phyloP scores from a whole-genome alignment of 1,140 invertebrate species.

The Eciton burchellii region DNA sequence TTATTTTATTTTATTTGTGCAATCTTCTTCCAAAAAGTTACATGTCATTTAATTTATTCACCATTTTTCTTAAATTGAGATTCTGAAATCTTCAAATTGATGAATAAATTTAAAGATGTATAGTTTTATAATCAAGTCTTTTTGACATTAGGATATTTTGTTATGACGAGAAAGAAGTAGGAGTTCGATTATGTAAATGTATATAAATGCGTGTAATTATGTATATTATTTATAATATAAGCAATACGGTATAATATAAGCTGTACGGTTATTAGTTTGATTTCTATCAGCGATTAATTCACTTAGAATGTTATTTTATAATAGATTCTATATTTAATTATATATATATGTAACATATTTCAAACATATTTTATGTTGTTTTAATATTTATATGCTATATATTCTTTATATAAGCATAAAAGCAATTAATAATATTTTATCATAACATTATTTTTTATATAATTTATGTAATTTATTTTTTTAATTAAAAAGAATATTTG shows the following conservation, averaged over 20 bases:
- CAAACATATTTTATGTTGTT: too few species aligned
- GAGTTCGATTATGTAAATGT: neutral
- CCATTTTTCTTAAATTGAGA: too few species aligned
- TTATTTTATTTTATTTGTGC: neutral
- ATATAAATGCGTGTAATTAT: neutral
- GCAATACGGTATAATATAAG: neutral
- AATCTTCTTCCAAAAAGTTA: neutral
- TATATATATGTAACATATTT: neutral
- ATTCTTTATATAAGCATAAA: slow-evolving; percentile 7
- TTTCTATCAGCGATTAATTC: neutral
- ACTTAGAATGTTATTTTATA: neutral
- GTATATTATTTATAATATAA: neutral
- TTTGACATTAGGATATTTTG: neutral
- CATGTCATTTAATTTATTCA: neutral
- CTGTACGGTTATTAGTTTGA: neutral
- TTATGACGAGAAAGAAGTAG: neutral
- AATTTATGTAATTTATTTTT: neutral
- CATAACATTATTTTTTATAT: neutral
- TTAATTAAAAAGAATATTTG: neutral
- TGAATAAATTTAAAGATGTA: neutral
- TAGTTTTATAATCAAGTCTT: neutral
- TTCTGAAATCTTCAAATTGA: neutral
- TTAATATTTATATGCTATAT: neutral
- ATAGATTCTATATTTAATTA: neutral
- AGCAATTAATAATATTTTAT: neutral